phyloP scores from a whole-genome alignment of 2,888 invertebrate genomes.

The Volucella inanis region DNA sequence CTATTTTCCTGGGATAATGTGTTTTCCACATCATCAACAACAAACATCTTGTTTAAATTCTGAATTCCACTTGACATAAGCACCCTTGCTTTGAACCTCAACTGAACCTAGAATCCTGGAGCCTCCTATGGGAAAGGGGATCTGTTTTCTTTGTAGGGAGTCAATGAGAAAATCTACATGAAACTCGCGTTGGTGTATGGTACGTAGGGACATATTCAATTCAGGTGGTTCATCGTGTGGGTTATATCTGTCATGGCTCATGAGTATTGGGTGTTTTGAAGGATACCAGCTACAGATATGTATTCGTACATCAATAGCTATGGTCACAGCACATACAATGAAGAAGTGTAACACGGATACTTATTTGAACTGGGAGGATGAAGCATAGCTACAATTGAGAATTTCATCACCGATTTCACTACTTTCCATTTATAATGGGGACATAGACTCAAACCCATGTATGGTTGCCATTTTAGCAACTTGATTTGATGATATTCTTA shows the following conservation, averaged over 20 bases:
- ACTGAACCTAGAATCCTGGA: slow-evolving; percentile 20
- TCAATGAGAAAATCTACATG: no score
- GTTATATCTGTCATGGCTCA: slow-evolving; percentile 28
- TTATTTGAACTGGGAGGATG: slow-evolving; percentile 13
- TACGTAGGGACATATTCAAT: no score
- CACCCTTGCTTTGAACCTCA: slow-evolving; percentile 28
- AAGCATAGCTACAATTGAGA: slow-evolving; percentile 47
- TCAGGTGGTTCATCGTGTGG: background rate
- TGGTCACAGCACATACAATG: background rate
- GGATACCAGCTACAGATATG: background rate
- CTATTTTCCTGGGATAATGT: slow-evolving; percentile 56
- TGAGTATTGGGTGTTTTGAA: slow-evolving; percentile 30
- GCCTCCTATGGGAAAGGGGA: no score
- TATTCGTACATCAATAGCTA: background rate
- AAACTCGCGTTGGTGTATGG: no score
- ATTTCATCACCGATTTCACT: slow-evolving; percentile 35
- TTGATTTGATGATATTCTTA: no score
- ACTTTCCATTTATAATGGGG: background rate
- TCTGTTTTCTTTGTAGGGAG: no score
- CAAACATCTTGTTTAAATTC: slow-evolving; percentile 65
- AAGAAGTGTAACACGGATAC: slow-evolving; percentile 20
- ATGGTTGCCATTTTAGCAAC: no score
- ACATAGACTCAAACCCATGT: background rate
- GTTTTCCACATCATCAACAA: slow-evolving; percentile 58
- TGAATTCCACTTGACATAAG: slow-evolving; percentile 57